Base-by-base conservation (phyloP, 37 sponge, comb jelly and placozoan genomes). In the Hormiphora californensis region DNA sequence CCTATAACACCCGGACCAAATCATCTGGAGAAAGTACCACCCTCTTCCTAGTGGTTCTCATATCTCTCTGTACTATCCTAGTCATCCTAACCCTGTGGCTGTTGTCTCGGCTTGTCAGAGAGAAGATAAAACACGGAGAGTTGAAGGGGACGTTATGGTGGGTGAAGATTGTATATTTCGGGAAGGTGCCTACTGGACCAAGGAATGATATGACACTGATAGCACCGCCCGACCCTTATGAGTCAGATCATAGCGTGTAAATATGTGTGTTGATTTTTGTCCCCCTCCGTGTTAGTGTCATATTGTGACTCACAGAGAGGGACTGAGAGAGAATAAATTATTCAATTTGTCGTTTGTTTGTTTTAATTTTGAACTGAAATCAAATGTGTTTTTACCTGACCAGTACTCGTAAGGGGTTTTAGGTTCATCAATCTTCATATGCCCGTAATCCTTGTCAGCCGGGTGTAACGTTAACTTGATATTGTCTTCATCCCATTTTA, bases 341-440 rank as follows among this genome's bases (percentile, higher is more conserved):
- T n/a, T n/a, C n/a, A n/a, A n/a, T n/a, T n/a, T n/a, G n/a, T n/a
- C n/a, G n/a, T n/a, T n/a, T n/a, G n/a, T n/a, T n/a, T n/a, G n/a
- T n/a, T n/a, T n/a, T n/a, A n/a, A n/a, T n/a, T n/a, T n/a, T n/a
- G n/a, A n/a, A n/a, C n/a, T n/a, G n/a, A n/a, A n/a, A n/a, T n/a
- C n/a, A n/a, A n/a, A n/a, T n/a, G n/a, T n/a, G n/a, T 17, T 59
- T 27, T 33, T 65, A 65, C 67, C 67, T 15, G 32, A 36, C 4
- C 35, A 33, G 28, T 65, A 65, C 67, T 91, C 88, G 62, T 94
- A 97, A 17, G 98, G 98, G 11, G 98, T 97, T 40, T 92, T 92
- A 21, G 98, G 98, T 57, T 97, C 98, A 30, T 93, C 92, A 55
- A 97, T 94, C 90, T 97, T 97, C 98, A 97, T 97, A 90, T 97